Evolutionary conservation across 2,113 vertebrate genomes (phyloP), one percentile per base, ranked within the genome.

Genomic region (Pachycephala philippinensis): DNA sequence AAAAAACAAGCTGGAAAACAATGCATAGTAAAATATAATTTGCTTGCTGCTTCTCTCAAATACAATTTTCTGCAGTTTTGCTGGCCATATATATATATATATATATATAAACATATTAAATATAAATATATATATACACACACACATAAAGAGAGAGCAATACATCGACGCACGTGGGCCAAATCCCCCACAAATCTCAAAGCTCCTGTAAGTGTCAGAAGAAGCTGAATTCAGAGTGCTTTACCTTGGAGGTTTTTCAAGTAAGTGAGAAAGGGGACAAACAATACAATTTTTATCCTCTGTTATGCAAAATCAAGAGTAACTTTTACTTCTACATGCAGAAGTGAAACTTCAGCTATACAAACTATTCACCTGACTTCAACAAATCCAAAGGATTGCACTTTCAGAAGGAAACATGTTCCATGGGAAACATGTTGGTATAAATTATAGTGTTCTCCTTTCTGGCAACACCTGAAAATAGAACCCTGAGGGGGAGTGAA

Each of bases 401-500:
- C 47, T 81, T 91, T 12, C 60, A 89, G 74, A 92, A 89, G 61
- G 37, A 39, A 39, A 39, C 37, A 39, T 39, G 52, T 93, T 82
- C 30, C 39, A 71, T 35, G 26, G 56, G 42, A 87, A 92, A 81
- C 19, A 52, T 61, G 15, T 45, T 76, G 12, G 16, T 84, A 72
- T 63, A 83, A 96, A 92, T 66, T 26, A 83, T 0, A 89, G 59
- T 84, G 68, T 60, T 90, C 50, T 93, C 33, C 64, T 60, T 91
- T 56, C 52, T 52, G 52, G 35, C 69, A 92, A 92, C 31, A 94
- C 56, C 64, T 84, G 87, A 82, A 95, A 95, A 94, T 71, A 87
- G 47, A 84, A 52, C 42, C 88, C 68, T 68, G 72, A 95, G 64
- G 57, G 15, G 42, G 60, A 92, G 52, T 57, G 64, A 94, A 84